Evolutionary conservation across 2,797 vertebrate species (phyloP).

Genomic region (Xerus rutilus): DNA sequence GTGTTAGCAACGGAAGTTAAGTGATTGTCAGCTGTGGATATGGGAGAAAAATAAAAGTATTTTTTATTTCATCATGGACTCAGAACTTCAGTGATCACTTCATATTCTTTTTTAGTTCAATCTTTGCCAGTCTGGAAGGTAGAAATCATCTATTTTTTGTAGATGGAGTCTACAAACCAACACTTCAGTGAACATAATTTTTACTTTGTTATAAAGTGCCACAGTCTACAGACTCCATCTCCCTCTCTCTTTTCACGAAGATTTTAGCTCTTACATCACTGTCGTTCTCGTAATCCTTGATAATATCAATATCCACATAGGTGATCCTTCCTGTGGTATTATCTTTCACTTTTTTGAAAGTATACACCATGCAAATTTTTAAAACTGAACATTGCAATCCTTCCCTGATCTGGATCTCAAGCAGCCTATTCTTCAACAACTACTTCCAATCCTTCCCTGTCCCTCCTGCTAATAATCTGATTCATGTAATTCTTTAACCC

Average conservation of each 20-base stretch:
- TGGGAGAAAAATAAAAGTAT: background rate
- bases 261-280: background rate
- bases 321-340: background rate
- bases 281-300: background rate
- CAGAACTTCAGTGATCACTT: background rate
- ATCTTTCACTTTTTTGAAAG: background rate
- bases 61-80: background rate
- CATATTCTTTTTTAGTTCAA: constrained; percentile 33
- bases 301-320: background rate
- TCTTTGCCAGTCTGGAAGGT: background rate
- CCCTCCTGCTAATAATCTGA: background rate
- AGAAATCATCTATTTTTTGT: background rate
- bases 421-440: background rate
- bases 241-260: background rate
- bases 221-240: background rate
- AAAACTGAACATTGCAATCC: background rate
- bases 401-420: background rate
- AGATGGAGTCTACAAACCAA: no score
- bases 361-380: background rate
- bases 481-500: background rate
- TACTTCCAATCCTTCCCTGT: background rate
- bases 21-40: background rate
- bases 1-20: background rate
- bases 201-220: background rate
- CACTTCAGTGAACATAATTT: no score